Evolutionary conservation across 2,113 vertebrate species (phyloP).

Genomic region (Syngnathus floridae): DNA sequence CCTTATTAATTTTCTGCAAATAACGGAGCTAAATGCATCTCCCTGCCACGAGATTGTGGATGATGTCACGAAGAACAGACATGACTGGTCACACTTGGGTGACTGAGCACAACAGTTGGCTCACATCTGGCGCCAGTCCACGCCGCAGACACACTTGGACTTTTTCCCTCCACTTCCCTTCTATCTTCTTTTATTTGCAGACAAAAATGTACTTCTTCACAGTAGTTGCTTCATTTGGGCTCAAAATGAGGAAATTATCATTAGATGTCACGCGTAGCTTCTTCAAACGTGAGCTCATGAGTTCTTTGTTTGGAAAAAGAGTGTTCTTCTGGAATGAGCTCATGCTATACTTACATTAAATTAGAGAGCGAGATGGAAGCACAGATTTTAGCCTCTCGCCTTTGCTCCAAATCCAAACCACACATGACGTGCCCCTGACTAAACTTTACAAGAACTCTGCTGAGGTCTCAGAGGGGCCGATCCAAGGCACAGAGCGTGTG

Average conservation of each 20-base stretch:
- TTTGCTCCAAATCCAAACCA: slow-evolving; percentile 52
- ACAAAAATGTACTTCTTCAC: background rate
- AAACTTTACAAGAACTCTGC: slow-evolving; percentile 26
- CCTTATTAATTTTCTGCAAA: no score
- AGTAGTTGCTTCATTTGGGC: background rate
- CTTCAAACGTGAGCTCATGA: slow-evolving; percentile 59
- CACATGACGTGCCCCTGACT: slow-evolving; percentile 34
- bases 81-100: slow-evolving; percentile 53
- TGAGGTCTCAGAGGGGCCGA: slow-evolving; percentile 13
- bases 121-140: slow-evolving; percentile 54
- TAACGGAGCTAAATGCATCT: background rate
- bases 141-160: slow-evolving; percentile 14
- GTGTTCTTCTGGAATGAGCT: slow-evolving; percentile 57
- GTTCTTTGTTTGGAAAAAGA: slow-evolving; percentile 56
- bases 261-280: slow-evolving; percentile 38
- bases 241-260: slow-evolving; percentile 5
- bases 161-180: background rate
- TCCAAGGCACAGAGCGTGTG: background rate
- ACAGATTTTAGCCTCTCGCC: slow-evolving; percentile 49
- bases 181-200: background rate
- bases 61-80: slow-evolving; percentile 61
- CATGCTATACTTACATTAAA: slow-evolving; percentile 67
- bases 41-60: background rate
- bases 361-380: slow-evolving; percentile 63
- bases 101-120: slow-evolving; percentile 64